Conservation (phyloP, 2,888 invertebrate genomes). For the Cynaeus angustus region DNA sequence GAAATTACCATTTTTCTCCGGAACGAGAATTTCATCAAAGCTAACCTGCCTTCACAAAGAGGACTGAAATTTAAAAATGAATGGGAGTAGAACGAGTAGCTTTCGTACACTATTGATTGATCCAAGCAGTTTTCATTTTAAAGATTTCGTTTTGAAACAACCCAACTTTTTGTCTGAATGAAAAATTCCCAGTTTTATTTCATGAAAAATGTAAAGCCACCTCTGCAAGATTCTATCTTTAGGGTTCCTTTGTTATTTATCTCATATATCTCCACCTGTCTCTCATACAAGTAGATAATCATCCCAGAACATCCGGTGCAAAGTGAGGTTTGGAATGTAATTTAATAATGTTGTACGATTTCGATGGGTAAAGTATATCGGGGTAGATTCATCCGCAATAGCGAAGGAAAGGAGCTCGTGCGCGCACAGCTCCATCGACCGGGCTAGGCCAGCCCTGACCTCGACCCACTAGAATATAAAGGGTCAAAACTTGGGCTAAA, state of each 20-base stretch:
- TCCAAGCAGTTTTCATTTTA: conserved; percentile 19
- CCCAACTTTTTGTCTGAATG: too few species aligned
- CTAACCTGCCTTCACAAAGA: conserved; percentile 21
- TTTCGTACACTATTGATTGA: conserved; percentile 32
- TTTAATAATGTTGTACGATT: conserved; percentile 41
- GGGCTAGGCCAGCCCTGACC: conserved; percentile 68
- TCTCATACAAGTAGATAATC: conserved; percentile 26
- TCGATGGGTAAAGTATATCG: conserved; percentile 42
- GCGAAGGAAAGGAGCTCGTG: conserved; percentile 53
- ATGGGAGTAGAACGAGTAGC: conserved; percentile 21
- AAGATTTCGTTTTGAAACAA: background rate
- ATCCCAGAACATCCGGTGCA: background rate
- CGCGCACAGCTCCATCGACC: conserved; percentile 67
- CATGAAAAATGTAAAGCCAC: background rate
- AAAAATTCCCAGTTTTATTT: background rate
- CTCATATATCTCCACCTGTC: conserved; percentile 28
- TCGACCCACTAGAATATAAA: conserved; percentile 67
- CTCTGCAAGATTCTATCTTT: conserved; percentile 17
- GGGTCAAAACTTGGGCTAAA: conserved; percentile 62
- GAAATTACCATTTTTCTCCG: conserved; percentile 24
- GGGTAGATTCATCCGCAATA: conserved; percentile 53
- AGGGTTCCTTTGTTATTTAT: conserved; percentile 19
- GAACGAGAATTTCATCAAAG: conserved; percentile 32
- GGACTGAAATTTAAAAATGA: conserved; percentile 28
- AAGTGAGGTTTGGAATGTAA: conserved; percentile 8